Evolutionary conservation across 2,113 vertebrate genomes (phyloP), one percentile per base, ranked within the genome.

Genomic region (Rattus rattus): DNA sequence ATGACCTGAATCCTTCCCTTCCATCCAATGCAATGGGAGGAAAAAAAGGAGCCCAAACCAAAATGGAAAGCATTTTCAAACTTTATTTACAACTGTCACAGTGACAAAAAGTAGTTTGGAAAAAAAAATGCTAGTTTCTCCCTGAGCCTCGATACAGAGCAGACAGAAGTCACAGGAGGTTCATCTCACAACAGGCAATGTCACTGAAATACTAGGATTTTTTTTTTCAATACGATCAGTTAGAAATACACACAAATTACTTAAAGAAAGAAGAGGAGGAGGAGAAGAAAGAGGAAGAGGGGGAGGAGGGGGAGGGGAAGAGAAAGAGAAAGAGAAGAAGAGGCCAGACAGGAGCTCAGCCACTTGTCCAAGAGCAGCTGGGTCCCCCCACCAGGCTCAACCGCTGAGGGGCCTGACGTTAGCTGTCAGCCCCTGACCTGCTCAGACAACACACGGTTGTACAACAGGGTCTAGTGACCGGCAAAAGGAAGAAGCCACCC

Each of bases 61-160:
- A 88, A 90, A 98, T 99, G 99, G 98, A 99, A 99, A 99, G 99
- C 98, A 98, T 98, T 99, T 99, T 99, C 98, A 99, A 99, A 99
- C 98, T 99, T 99, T 99, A 99, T 99, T 99, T 99, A 99, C 98
- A 99, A 99, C 98, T 98, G 99, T 99, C 99, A 99, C 99, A 99
- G 99, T 99, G 99, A 99, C 99, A 99, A 99, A 99, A 99, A 98
- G 98, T 98, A 98, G 98, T 99, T 99, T 98, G 97, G 92, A 97
- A 98, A 99, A 98, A 98, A 97, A 99, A 99, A 99, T 98, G 98
- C 99, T 99, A 99, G 98, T 99, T 99, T 99, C 98, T 99, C 99
- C 99, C 99, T 99, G 99, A 99, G 99, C 98, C 98, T 99, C 98
- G 98, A 99, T 99, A 99, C 99, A 98, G 98, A 99, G 98, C 98